Evolutionary conservation across 2,113 vertebrate species (phyloP), one percentile per base, ranked within the genome.

Genomic region (Serilophus lunatus): DNA sequence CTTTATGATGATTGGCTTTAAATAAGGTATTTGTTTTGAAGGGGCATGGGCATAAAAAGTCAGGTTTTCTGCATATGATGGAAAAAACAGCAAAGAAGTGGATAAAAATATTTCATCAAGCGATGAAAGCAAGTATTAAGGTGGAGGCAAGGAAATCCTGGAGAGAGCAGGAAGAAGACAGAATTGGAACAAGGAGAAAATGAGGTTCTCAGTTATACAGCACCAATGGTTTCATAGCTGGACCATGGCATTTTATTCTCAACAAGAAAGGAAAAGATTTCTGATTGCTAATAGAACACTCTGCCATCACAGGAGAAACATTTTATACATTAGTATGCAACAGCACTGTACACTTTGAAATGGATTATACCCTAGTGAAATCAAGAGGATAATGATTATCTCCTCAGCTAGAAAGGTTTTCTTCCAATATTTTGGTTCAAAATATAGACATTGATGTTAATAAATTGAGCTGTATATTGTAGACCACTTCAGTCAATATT

Each of bases 351-450:
- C 12, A 10, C 76, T 90, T 95, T 76, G 2, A 3, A 86, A 51
- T 60, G 49, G 89, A 24, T 92, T 78, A 78, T 35, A 80, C 63
- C 70, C 69, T 56, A 35, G 74, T 84, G 69, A 94, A 95, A 96
- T 96, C 76, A 94, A 86, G 90, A 83, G 65, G 64, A 35, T 94
- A 76, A 84, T 75, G 53, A 81, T 79, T 47, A 94, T 12, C 44
- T 95, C 40, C 93, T 96, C 54, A 82, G 65, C 69, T 78, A 4
- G 60, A 83, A 90, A 86, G 59, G 17, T 65, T 93, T 85, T 45
- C 18, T 79, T 86, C 57, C 69, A 68, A 26, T 70, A 42, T 78
- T 90, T 94, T 78, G 13, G 18, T 31, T 92, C 49, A 61, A 68
- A 92, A 81, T 74, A 20, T 1, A 68, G 76, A 31, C 69, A 47